Conservation (phyloP, 2,888 invertebrate species). For the Napeogenes sylphis region DNA sequence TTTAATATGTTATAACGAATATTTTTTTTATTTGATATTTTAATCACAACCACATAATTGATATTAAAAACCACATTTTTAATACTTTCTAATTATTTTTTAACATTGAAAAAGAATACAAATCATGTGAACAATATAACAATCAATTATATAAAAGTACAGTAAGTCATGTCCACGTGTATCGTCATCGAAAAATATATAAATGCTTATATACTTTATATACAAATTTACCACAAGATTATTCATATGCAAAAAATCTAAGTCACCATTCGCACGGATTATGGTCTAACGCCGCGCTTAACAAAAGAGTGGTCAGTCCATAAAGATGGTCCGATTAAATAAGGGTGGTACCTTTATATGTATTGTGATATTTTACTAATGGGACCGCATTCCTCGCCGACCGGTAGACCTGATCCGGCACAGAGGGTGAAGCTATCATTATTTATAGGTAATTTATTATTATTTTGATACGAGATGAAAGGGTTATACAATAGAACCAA, state of each 20-base stretch:
- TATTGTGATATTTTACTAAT: conserved; percentile 72
- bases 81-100: too few species aligned
- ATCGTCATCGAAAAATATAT: conserved; percentile 21
- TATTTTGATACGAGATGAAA: conserved; percentile 75
- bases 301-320: conserved; percentile 69
- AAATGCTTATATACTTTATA: conserved; percentile 31
- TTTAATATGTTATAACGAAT: too few species aligned
- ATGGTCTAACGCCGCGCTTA: conserved; percentile 67
- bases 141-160: too few species aligned
- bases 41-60: too few species aligned
- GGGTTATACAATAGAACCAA: conserved; percentile 61
- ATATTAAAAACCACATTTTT: too few species aligned
- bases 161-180: conserved; percentile 18
- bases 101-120: too few species aligned
- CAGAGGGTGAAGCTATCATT: conserved; percentile 45
- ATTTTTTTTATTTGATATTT: too few species aligned
- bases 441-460: conserved; percentile 76
- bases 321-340: conserved; percentile 71
- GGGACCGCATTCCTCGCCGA: conserved; percentile 69
- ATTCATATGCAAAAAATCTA: conserved; percentile 68
- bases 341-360: conserved; percentile 54
- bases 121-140: too few species aligned
- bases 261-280: conserved; percentile 60
- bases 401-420: conserved; percentile 63
- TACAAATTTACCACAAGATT: conserved; percentile 33